phyloP scores from a whole-genome alignment of 2,113 vertebrate genomes.

The Gavialis gangeticus region DNA sequence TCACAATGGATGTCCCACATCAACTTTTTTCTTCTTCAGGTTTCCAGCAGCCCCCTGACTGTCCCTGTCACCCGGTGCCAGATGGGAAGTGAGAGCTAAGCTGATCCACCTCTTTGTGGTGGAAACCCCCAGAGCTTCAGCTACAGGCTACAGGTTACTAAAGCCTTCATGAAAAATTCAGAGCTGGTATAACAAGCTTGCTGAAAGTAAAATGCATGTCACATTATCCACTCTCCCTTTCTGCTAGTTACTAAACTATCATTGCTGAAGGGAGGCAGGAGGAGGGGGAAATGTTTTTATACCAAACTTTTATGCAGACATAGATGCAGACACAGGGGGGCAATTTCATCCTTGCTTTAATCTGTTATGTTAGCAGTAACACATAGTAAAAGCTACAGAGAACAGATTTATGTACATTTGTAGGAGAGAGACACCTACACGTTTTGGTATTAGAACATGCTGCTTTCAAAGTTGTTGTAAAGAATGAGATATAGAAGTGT shows the following conservation, averaged over 20 bases:
- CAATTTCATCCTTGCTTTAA: background rate
- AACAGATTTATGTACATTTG: background rate
- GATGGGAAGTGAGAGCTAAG: slow-evolving; percentile 99
- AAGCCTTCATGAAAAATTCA: slow-evolving; percentile 97
- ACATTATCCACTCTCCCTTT: slow-evolving; percentile 84
- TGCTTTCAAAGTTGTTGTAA: background rate
- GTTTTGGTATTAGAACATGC: background rate
- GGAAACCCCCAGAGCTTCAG: slow-evolving; percentile 94
- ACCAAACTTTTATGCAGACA: background rate
- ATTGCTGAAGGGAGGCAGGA: background rate
- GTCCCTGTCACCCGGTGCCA: slow-evolving; percentile 92
- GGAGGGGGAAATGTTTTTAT: background rate
- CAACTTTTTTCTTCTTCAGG: slow-evolving; percentile 84
- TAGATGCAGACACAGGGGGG: background rate
- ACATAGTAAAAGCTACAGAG: background rate
- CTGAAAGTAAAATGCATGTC: slow-evolving; percentile 85
- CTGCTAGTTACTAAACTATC: slow-evolving; percentile 50
- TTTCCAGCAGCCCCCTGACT: slow-evolving; percentile 86
- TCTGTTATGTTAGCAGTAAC: background rate
- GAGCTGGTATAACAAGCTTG: slow-evolving; percentile 89
- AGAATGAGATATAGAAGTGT: background rate
- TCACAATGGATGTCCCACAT: slow-evolving; percentile 84
- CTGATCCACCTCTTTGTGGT: slow-evolving; percentile 96
- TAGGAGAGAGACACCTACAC: background rate
- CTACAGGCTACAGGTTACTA: slow-evolving; percentile 85